These are phyloP conservation scores for Phallusia fumigata DNA, from an alignment of 23 tunicate genomes.

Conservation along the genomic window DNA sequence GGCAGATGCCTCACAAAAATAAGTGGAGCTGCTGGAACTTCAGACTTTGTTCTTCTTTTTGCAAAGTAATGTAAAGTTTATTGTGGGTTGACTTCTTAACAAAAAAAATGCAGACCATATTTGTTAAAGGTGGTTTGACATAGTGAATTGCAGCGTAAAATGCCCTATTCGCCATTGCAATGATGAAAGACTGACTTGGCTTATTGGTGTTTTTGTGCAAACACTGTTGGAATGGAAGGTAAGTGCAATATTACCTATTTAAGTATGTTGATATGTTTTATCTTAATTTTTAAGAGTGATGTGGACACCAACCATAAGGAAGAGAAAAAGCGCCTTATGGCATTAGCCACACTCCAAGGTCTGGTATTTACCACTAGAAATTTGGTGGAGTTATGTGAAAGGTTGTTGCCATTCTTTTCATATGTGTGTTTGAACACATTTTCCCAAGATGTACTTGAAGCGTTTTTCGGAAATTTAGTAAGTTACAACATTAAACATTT, in stretches of 20 bases:
- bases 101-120: not conserved
- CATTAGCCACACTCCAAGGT: not conserved
- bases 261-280: too few species aligned
- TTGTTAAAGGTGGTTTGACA: not conserved
- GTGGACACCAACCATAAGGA: not conserved
- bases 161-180: not conserved
- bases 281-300: not conserved
- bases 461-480: slow-evolving; percentile 11
- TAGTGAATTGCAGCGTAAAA: not conserved
- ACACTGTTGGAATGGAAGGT: too few species aligned
- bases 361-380: not conserved
- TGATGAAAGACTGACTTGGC: slow-evolving; percentile 18
- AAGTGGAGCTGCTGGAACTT: slow-evolving; percentile 6
- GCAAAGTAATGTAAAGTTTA: slow-evolving; percentile 12
- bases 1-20: slow-evolving; percentile 13
- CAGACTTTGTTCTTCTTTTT: slow-evolving; percentile 18
- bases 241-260: too few species aligned
- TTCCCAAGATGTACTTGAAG: slow-evolving; percentile 14
- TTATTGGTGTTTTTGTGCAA: not conserved
- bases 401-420: not conserved
- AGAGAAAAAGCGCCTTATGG: not conserved
- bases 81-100: too few species aligned
- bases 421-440: not conserved
- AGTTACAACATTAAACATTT: not conserved
- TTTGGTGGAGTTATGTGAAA: not conserved